Conservation (phyloP, 2,797 vertebrate genomes). For the Microcaecilia unicolor region DNA sequence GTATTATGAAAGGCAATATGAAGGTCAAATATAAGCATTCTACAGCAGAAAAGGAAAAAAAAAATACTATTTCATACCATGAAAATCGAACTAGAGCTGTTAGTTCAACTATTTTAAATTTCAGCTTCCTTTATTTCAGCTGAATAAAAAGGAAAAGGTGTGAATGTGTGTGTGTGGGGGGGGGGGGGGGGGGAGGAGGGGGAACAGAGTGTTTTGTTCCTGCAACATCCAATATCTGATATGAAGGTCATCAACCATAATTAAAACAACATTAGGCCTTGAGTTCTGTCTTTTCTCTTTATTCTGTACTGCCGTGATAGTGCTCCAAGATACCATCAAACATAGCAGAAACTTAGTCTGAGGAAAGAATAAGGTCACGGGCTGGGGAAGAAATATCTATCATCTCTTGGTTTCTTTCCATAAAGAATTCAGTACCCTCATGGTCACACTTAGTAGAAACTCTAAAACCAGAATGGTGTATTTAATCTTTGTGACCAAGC, state of each 20-base stretch:
- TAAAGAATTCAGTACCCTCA: too few relatives aligned
- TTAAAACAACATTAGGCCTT: slow-evolving; percentile 67
- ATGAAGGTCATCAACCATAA: slow-evolving; percentile 87
- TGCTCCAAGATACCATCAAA: slow-evolving; percentile 15
- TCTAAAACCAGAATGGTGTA: too few relatives aligned
- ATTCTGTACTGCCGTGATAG: too few relatives aligned
- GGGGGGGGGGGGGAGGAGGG: too few relatives aligned
- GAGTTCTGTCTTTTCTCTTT: neutral
- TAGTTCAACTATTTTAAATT: accelerated
- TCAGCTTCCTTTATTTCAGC: too few relatives aligned
- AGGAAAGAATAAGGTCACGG: too few relatives aligned
- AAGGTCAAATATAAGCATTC: neutral
- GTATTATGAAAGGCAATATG: neutral
- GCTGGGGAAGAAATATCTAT: too few relatives aligned
- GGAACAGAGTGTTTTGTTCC: slow-evolving; percentile 76
- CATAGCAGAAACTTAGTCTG: slow-evolving; percentile 35
- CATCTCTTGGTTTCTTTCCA: too few relatives aligned
- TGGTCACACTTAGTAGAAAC: too few relatives aligned
- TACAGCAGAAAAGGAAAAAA: neutral
- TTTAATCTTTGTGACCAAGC: too few relatives aligned
- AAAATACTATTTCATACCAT: neutral
- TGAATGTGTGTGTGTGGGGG: too few relatives aligned
- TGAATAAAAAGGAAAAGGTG: too few relatives aligned
- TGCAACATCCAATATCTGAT: slow-evolving; percentile 88
- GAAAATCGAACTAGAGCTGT: neutral